These are phyloP conservation scores for Phoeniculus purpureus DNA, from an alignment of 2,797 vertebrate genomes.

Conservation along the genomic window DNA sequence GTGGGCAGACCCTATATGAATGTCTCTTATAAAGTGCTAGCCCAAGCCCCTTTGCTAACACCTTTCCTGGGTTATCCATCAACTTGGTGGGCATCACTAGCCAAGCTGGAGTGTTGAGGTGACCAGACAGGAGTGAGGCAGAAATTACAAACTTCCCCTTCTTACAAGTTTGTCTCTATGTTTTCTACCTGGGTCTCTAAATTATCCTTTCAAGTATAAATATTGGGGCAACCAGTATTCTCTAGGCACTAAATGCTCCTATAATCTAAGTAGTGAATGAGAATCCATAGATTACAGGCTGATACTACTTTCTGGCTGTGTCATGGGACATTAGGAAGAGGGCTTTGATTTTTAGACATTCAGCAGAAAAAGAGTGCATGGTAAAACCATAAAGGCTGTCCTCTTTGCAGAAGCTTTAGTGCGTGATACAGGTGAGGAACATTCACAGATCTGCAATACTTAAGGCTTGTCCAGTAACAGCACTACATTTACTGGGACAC, in stretches of 20 bases:
- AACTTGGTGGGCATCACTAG: neutral
- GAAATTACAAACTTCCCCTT: neutral
- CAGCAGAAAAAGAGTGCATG: neutral
- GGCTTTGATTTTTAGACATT: neutral
- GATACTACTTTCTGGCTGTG: neutral
- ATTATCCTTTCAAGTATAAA: neutral
- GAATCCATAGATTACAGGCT: neutral
- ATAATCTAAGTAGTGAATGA: neutral
- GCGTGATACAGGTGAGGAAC: neutral
- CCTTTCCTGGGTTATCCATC: neutral
- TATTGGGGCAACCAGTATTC: neutral
- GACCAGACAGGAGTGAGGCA: neutral
- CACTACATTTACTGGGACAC: neutral
- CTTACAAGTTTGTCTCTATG: neutral
- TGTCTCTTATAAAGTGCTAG: neutral
- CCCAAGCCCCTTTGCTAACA: neutral
- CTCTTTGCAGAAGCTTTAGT: neutral
- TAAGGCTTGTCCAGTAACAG: neutral
- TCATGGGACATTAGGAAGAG: neutral
- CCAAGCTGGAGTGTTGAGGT: neutral
- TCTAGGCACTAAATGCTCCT: neutral
- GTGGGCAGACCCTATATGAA: neutral
- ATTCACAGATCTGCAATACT: neutral
- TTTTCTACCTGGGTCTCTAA: neutral
- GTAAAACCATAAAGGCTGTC: neutral